A percentile compares a stretch with the other conserved stretches of the same genome.
Conservation (phyloP, 2,113 vertebrate genomes). For the Alouatta palliata region DNA sequence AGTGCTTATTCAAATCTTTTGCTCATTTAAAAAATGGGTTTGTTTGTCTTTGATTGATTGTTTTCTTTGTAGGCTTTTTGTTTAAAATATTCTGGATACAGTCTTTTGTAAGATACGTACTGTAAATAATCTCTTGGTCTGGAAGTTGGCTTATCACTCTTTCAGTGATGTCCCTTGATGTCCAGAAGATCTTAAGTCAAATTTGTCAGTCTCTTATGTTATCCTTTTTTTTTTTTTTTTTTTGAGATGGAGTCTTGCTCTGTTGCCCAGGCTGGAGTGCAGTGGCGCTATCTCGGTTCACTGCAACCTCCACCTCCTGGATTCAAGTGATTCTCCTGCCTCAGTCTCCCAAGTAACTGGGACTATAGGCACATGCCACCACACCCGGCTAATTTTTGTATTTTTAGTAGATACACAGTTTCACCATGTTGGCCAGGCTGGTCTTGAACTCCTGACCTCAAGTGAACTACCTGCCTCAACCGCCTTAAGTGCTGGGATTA, state of each 20-base stretch:
- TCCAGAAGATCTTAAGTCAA: not conserved
- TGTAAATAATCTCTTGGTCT: not conserved
- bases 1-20: not conserved
- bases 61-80: not conserved
- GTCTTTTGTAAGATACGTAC: not conserved
- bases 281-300: not conserved
- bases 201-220: not conserved
- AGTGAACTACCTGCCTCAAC: not conserved
- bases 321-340: not conserved
- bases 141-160: not conserved
- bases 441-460: too few species aligned
- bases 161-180: not conserved
- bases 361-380: rapidly evolving
- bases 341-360: not conserved
- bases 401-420: too few species aligned
- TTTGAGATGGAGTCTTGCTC: not conserved
- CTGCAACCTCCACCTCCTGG: not conserved
- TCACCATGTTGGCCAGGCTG: too few species aligned
- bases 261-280: not conserved
- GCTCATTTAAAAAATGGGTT: not conserved
- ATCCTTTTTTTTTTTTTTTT: too few species aligned
- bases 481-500: not conserved
- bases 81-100: too few species aligned
- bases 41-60: not conserved
- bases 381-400: too few species aligned